A percentile compares a stretch with the other conserved stretches of the same genome.
Conservation (phyloP, 1,140 invertebrate species). For the Stratiolaelaps scimitus region DNA sequence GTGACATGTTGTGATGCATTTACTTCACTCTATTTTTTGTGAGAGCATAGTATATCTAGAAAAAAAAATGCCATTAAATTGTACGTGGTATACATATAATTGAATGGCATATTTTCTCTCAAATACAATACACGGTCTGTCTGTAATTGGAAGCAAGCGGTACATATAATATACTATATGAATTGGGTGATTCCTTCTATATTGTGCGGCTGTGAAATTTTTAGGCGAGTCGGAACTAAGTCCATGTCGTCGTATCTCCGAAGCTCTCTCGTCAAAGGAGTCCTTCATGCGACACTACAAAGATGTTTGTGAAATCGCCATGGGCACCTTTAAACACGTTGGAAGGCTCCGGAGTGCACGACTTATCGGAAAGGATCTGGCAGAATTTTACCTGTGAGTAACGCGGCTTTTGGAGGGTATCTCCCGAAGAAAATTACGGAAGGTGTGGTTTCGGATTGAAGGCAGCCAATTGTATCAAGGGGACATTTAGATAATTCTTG, state of each 20-base stretch:
- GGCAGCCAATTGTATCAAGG: not conserved
- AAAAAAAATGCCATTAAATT: too few species aligned
- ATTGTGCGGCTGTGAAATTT: not conserved
- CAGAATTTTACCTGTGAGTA: constrained; percentile 64
- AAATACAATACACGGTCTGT: too few species aligned
- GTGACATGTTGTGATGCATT: too few species aligned
- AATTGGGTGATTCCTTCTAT: too few species aligned
- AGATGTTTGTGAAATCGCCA: constrained; percentile 81
- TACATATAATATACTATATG: too few species aligned
- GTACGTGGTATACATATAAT: too few species aligned
- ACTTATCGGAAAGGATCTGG: constrained; percentile 72
- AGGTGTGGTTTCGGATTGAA: not conserved
- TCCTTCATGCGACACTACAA: constrained; percentile 73
- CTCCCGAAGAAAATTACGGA: not conserved
- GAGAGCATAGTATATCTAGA: too few species aligned
- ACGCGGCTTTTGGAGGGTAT: not conserved
- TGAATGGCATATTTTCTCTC: too few species aligned
- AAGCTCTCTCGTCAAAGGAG: constrained; percentile 74
- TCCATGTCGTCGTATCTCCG: constrained; percentile 38
- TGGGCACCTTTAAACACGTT: constrained; percentile 93
- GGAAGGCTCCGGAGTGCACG: constrained; percentile 67
- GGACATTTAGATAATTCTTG: not conserved
- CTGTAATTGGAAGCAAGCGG: too few species aligned
- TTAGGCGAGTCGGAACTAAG: constrained; percentile 11
- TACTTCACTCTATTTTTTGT: too few species aligned